Base-by-base conservation (phyloP, 2,797 vertebrate species). In the Danio tinwini region DNA sequence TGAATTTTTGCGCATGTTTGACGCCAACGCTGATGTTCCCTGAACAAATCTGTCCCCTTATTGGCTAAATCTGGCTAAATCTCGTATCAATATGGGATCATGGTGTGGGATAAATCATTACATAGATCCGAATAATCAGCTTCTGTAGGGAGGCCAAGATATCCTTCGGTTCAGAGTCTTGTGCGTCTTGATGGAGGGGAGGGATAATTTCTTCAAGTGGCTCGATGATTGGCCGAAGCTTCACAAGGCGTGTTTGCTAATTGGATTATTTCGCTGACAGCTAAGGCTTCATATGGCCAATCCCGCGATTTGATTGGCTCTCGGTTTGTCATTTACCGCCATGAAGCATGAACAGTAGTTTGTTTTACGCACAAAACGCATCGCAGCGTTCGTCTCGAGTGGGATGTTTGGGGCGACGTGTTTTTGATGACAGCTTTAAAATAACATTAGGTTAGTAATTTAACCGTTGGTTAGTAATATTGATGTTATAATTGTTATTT, bases 91-190 rank as follows among this genome's bases (percentile, higher is more conserved):
- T 79, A 58, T 89, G 65, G 44, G 21, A 53, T 42, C 67, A 72
- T 78, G 39, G n/a, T 21, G 14, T 59, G 6, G 78, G 17, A 83
- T 56, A 80, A 83, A 80, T 53, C 56, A 70, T 55, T 53, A 47
- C 53, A 50, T 62, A 62, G 49, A 70, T 10, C 85, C 88, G 90
- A 89, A 92, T 93, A 91, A 89, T 88, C 90, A 88, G 92, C 91
- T 89, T 91, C 92, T 89, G 92, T 93, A 91, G 90, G 92, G 89
- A 93, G 91, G 92, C 92, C 92, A 93, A 91, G 92, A 92, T 93
- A 91, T 94, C 92, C 92, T 90, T 92, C 90, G 89, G 92, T 91
- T 94, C 91, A 92, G 90, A 92, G 93, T 94, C 92, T 92, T 92
- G 91, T 90, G 90, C 91, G 93, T 94, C 92, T 92, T 92, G 91